Evolutionary conservation across 2,113 vertebrate genomes (phyloP).

Genomic region (Pungitius pungitius): DNA sequence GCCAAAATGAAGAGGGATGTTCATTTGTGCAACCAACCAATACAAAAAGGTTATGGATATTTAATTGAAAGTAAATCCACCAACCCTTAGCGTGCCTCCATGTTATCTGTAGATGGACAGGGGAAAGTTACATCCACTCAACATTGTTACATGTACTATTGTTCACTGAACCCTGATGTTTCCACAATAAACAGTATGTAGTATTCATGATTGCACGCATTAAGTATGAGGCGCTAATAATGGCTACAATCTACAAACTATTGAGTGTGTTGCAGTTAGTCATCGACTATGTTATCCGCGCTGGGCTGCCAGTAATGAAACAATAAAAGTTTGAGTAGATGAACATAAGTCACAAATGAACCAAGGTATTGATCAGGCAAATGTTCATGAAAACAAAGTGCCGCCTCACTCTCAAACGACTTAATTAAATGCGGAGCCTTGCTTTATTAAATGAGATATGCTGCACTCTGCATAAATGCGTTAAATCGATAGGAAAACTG

Average conservation of each 20-base stretch:
- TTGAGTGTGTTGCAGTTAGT: conserved; percentile 33
- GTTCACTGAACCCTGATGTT: neutral
- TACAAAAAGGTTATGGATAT: neutral
- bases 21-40: neutral
- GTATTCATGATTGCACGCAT: conserved; percentile 18
- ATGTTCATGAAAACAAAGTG: conserved; percentile 70
- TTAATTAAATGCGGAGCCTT: conserved; percentile 69
- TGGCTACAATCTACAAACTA: conserved; percentile 25
- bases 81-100: neutral
- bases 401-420: conserved; percentile 50
- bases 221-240: neutral
- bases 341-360: conserved; percentile 59
- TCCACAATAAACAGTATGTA: conserved; percentile 3
- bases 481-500: conserved; percentile 74
- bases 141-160: neutral
- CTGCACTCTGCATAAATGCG: conserved; percentile 72
- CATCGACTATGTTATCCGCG: conserved; percentile 25
- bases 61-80: neutral
- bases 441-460: conserved; percentile 76
- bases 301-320: conserved; percentile 48
- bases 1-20: neutral
- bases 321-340: conserved; percentile 41
- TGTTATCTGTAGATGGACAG: neutral
- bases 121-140: neutral
- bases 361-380: conserved; percentile 55